Evolutionary conservation across 2,888 invertebrate genomes (phyloP).

Genomic region (Philereme transversata): DNA sequence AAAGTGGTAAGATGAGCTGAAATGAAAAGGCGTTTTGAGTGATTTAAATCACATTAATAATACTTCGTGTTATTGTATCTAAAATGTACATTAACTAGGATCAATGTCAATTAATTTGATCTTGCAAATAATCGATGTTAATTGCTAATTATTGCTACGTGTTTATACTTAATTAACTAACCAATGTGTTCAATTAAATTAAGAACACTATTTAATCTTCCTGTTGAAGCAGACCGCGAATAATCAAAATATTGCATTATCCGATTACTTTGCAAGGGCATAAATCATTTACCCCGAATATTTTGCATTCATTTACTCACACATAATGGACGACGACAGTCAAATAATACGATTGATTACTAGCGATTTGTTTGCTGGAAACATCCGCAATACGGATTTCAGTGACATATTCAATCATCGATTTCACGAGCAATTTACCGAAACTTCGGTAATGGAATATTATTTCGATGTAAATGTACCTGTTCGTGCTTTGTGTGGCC

Average conservation of each 20-base stretch:
- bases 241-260: slow-evolving; percentile 15
- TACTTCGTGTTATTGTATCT: no score
- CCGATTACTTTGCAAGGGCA: slow-evolving; percentile 23
- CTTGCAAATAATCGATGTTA: no score
- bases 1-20: slow-evolving; percentile 34
- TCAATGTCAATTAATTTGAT: no score
- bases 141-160: no score
- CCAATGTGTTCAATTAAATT: no score
- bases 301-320: slow-evolving; percentile 47
- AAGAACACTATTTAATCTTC: no score
- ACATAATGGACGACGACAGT: slow-evolving; percentile 45
- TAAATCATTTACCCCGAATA: slow-evolving; percentile 43
- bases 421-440: slow-evolving; percentile 61
- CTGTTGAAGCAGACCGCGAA: not conserved
- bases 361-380: slow-evolving; percentile 59
- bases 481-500: slow-evolving; percentile 26
- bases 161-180: no score
- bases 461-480: slow-evolving; percentile 36
- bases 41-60: slow-evolving; percentile 1
- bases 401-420: slow-evolving; percentile 65
- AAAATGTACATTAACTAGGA: no score
- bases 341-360: slow-evolving; percentile 68
- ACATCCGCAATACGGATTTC: slow-evolving; percentile 59
- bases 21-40: slow-evolving; percentile 9
- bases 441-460: slow-evolving; percentile 46